phyloP scores from a whole-genome alignment of 2,888 invertebrate species.

The Fragum sueziense region DNA sequence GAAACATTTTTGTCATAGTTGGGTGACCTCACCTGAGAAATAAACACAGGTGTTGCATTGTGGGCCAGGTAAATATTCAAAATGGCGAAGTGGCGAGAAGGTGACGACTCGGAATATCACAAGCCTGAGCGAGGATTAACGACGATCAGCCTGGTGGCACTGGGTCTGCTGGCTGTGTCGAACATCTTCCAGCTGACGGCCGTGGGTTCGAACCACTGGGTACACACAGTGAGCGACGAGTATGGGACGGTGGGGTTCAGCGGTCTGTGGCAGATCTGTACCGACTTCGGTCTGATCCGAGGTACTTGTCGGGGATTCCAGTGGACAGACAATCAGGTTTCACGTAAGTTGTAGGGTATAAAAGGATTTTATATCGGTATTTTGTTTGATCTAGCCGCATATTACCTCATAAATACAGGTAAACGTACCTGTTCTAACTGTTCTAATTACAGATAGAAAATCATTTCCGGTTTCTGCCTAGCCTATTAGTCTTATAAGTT shows the following conservation, averaged over 20 bases:
- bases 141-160: slow-evolving; percentile 31
- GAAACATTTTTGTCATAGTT: slow-evolving; percentile 51
- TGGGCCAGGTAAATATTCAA: slow-evolving; percentile 50
- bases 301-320: slow-evolving; percentile 61
- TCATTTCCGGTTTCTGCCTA: slow-evolving; percentile 1
- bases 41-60: slow-evolving; percentile 33
- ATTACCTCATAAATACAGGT: background rate
- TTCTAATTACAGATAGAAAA: background rate
- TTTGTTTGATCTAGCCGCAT: background rate
- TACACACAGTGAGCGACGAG: slow-evolving; percentile 45
- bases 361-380: background rate
- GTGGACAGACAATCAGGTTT: slow-evolving; percentile 67
- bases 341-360: slow-evolving; percentile 56
- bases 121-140: background rate
- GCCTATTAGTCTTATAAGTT: background rate
- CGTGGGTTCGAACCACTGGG: slow-evolving; percentile 63
- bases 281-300: slow-evolving; percentile 50
- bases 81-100: slow-evolving; percentile 49
- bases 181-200: slow-evolving; percentile 56
- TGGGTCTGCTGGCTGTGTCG: slow-evolving; percentile 47
- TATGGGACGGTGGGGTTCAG: slow-evolving; percentile 59
- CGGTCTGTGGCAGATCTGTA: slow-evolving; percentile 65
- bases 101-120: background rate
- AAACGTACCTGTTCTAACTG: background rate
- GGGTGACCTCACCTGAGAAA: slow-evolving; percentile 45